Conservation (phyloP, 2,888 invertebrate species). For the Epinotia nisella region DNA sequence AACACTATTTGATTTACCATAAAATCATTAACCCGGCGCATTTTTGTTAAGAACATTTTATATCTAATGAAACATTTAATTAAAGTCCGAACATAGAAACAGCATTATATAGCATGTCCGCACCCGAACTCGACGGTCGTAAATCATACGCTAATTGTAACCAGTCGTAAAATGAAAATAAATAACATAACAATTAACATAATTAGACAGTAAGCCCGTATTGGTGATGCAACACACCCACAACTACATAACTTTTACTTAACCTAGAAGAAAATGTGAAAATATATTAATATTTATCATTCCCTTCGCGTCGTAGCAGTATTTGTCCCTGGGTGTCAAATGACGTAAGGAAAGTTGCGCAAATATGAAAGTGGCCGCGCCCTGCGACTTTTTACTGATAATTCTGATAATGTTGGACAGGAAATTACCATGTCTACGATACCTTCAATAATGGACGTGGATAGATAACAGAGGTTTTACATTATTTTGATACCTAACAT, state of each 20-base stretch:
- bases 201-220: constrained; percentile 11
- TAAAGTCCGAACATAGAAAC: neutral
- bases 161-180: constrained; percentile 24
- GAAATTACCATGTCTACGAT: constrained; percentile 30
- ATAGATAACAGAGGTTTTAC: constrained; percentile 12
- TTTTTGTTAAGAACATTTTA: neutral
- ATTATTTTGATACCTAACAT: constrained; percentile 6
- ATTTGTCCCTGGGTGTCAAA: constrained; percentile 28
- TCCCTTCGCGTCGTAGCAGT: constrained; percentile 15
- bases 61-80: constrained; percentile 1
- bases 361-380: constrained; percentile 39
- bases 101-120: too few relatives aligned
- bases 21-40: neutral
- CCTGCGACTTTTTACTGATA: constrained; percentile 42
- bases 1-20: neutral
- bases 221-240: constrained; percentile 33
- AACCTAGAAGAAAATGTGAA: constrained; percentile 40
- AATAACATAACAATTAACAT: constrained; percentile 32
- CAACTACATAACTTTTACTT: constrained; percentile 32
- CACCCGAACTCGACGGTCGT: neutral
- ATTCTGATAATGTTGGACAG: constrained; percentile 32
- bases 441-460: constrained; percentile 4
- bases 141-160: constrained; percentile 36
- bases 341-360: constrained; percentile 36
- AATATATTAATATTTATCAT: constrained; percentile 29